phyloP scores from a whole-genome alignment of 2,113 vertebrate species.

The Suncus etruscus region DNA sequence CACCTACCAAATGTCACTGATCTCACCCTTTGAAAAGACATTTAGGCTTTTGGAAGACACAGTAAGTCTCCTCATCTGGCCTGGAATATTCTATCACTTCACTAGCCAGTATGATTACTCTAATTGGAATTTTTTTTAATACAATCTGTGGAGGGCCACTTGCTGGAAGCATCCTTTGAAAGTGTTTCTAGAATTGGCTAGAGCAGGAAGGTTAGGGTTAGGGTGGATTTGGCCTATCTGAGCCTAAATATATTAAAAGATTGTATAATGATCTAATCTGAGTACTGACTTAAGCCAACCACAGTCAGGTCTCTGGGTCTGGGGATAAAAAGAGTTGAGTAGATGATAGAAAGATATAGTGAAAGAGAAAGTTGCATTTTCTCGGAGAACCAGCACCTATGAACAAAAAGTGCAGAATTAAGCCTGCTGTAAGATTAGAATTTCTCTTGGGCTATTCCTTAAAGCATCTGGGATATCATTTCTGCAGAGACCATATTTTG shows the following conservation, averaged over 20 bases:
- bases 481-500: background rate
- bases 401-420: background rate
- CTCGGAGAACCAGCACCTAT: too few relatives aligned
- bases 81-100: background rate
- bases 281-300: background rate
- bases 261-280: background rate
- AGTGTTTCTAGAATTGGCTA: background rate
- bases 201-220: background rate
- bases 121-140: background rate
- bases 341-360: background rate
- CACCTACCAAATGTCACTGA: background rate
- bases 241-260: background rate
- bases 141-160: background rate
- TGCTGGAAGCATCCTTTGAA: background rate
- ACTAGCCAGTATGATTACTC: background rate
- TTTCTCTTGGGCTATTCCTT: background rate
- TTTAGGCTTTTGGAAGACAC: background rate
- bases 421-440: background rate
- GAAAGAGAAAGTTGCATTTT: background rate
- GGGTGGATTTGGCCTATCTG: background rate
- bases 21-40: background rate
- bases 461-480: background rate
- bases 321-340: background rate
- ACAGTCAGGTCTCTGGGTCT: background rate
- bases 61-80: background rate